Conservation (phyloP, 2,888 invertebrate genomes). For the Muschampia staudingeri region DNA sequence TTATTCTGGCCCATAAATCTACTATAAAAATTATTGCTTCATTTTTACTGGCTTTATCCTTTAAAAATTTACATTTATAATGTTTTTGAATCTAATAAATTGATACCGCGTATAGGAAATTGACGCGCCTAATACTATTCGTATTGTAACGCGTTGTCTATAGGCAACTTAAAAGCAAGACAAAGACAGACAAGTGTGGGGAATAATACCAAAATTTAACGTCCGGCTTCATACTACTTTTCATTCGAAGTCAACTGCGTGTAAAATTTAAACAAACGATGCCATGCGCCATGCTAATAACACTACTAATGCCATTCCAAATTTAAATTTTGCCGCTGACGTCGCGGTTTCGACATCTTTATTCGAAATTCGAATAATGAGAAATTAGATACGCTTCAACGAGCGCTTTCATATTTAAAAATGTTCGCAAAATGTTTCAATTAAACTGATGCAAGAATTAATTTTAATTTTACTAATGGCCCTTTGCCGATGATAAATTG, state of each 20-base stretch:
- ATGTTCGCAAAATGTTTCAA: conserved; percentile 73
- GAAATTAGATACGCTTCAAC: conserved; percentile 81
- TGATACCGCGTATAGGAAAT: no score
- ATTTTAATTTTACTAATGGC: conserved; percentile 69
- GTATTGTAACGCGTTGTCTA: neutral
- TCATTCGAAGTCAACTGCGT: conserved; percentile 88
- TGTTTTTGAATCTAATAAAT: no score
- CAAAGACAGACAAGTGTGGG: conserved; percentile 64
- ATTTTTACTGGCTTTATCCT: no score
- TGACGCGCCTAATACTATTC: neutral
- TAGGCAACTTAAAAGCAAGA: conserved; percentile 18
- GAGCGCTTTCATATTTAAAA: conserved; percentile 84
- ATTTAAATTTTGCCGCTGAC: conserved; percentile 82
- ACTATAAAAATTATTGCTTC: no score
- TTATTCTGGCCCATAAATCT: no score
- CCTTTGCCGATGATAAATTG: conserved; percentile 57
- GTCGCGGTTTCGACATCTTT: conserved; percentile 88
- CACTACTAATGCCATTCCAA: conserved; percentile 78
- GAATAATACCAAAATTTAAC: conserved; percentile 83
- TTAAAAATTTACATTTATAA: no score
- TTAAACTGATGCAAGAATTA: conserved; percentile 73
- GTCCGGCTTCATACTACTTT: conserved; percentile 75
- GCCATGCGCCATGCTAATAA: conserved; percentile 70
- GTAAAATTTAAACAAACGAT: conserved; percentile 90
- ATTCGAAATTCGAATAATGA: conserved; percentile 85